Evolutionary conservation across 2,797 vertebrate species (phyloP).

Genomic region (Peromyscus eremicus): DNA sequence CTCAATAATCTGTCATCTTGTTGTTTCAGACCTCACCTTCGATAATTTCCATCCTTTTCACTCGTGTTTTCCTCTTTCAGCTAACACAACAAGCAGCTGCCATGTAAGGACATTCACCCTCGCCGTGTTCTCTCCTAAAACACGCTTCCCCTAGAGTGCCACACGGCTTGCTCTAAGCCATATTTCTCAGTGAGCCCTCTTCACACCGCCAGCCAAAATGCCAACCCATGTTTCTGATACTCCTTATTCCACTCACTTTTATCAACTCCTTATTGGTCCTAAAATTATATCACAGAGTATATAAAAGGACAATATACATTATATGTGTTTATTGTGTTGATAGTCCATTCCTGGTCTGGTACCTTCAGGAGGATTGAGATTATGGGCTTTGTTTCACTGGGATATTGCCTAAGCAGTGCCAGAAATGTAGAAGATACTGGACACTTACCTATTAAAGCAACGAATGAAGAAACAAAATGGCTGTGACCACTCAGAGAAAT

Average conservation of each 20-base stretch:
- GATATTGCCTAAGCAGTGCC: neutral
- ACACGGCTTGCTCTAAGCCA: neutral
- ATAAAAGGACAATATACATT: neutral
- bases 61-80: neutral
- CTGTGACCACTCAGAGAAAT: neutral
- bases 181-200: neutral
- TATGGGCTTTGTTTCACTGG: neutral
- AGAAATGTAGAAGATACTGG: neutral
- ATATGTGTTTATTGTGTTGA: neutral
- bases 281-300: neutral
- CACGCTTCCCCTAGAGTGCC: neutral
- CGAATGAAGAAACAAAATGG: constrained; percentile 37
- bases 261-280: neutral
- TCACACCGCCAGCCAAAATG: neutral
- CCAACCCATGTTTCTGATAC: neutral
- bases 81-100: neutral
- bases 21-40: neutral
- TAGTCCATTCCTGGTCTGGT: neutral
- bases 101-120: neutral
- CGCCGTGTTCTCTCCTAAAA: neutral
- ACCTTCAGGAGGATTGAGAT: neutral
- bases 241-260: neutral
- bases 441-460: neutral
- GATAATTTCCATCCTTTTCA: neutral
- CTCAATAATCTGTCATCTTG: fast-evolving